These are phyloP conservation scores for Engraulis encrasicolus DNA, from an alignment of 2,113 vertebrate species.

Conservation along the genomic window DNA sequence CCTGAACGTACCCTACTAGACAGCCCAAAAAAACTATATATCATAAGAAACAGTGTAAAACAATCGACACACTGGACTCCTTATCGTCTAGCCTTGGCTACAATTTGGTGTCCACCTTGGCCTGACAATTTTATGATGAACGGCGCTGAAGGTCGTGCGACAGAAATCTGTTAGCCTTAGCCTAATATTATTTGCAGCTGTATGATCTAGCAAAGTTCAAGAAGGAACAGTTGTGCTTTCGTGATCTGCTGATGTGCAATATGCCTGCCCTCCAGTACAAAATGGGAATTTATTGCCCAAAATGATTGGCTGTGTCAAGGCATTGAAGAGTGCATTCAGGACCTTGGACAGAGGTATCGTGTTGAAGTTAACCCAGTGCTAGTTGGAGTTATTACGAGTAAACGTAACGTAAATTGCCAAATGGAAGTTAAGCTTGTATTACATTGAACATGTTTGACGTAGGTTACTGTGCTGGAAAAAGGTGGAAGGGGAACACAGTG, in stretches of 20 bases:
- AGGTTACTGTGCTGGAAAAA: too few relatives aligned
- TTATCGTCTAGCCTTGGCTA: neutral
- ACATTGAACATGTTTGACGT: too few relatives aligned
- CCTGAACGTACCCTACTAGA: too few relatives aligned
- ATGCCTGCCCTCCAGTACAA: neutral
- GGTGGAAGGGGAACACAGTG: too few relatives aligned
- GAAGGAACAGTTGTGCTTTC: neutral
- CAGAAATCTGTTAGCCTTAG: neutral
- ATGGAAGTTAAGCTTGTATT: too few relatives aligned
- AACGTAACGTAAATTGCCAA: too few relatives aligned
- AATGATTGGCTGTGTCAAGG: neutral
- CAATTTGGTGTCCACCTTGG: neutral
- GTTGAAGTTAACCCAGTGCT: neutral
- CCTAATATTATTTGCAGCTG: too few relatives aligned
- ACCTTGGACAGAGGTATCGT: neutral
- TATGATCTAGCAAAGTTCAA: neutral
- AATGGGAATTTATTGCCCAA: neutral
- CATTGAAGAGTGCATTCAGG: neutral
- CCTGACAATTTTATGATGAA: neutral
- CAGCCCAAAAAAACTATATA: too few relatives aligned
- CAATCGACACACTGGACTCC: neutral
- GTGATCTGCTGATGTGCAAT: neutral
- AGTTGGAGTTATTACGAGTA: too few relatives aligned
- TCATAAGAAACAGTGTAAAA: too few relatives aligned
- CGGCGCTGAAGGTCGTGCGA: neutral